Conservation (phyloP, 2,797 vertebrate species). For the Gymnoscopelus braueri region DNA sequence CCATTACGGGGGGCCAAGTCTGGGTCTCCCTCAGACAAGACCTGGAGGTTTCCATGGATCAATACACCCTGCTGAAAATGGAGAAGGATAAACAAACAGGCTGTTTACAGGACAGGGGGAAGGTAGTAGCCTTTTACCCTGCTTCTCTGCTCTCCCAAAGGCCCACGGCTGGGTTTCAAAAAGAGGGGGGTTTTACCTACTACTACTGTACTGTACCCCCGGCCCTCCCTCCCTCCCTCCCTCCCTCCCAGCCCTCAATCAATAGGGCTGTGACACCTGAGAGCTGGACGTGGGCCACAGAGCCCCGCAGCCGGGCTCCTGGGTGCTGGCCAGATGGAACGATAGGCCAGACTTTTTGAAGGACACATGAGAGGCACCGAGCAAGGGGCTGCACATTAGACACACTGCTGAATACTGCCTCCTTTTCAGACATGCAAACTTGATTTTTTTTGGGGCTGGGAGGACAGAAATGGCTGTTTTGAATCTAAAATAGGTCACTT, state of each 20-base stretch:
- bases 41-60: constrained; percentile 54
- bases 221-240: constrained; percentile 36
- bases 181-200: constrained; percentile 36
- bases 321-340: constrained; percentile 55
- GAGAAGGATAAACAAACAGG: constrained; percentile 56
- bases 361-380: constrained; percentile 36
- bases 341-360: constrained; percentile 44
- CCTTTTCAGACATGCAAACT: constrained; percentile 17
- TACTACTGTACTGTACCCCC: neutral
- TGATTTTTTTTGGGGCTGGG: no score
- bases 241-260: constrained; percentile 49
- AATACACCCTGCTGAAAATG: constrained; percentile 55
- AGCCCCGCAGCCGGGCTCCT: constrained; percentile 46
- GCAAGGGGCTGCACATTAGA: constrained; percentile 40
- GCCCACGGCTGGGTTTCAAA: constrained; percentile 46
- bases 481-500: no score
- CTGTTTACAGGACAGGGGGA: constrained; percentile 20
- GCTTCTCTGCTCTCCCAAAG: constrained; percentile 28
- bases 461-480: no score
- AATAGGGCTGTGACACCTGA: constrained; percentile 63
- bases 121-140: no score
- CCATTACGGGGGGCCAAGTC: constrained; percentile 52
- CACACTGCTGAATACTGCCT: constrained; percentile 34
- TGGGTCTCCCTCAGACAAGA: constrained; percentile 52
- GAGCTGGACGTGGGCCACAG: constrained; percentile 42